These are phyloP conservation scores for Carapus acus DNA, from an alignment of 2,797 vertebrate species.

Conservation along the genomic window DNA sequence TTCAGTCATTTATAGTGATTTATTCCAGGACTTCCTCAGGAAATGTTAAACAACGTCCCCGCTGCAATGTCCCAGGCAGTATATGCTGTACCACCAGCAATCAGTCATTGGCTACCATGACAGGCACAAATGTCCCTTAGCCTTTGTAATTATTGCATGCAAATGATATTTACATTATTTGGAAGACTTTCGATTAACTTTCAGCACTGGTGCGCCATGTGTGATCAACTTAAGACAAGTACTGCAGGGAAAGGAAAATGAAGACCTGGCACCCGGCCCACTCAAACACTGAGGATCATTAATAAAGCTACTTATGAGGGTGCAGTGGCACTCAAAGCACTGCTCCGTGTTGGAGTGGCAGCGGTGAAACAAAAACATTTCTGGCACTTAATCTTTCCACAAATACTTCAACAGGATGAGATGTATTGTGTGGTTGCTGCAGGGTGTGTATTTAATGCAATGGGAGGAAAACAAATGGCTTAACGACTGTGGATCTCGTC, in stretches of 20 bases:
- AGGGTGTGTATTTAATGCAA: conserved; percentile 20
- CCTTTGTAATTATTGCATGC: conserved; percentile 41
- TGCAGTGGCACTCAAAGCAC: conserved; percentile 25
- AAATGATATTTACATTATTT: not conserved
- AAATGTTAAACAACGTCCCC: conserved; percentile 69
- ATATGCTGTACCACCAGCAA: conserved; percentile 61
- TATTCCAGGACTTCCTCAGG: conserved; percentile 66
- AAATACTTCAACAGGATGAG: conserved; percentile 31
- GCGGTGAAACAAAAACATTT: conserved; percentile 49
- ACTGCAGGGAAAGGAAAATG: conserved; percentile 35
- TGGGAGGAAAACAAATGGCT: not conserved
- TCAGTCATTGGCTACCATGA: conserved; percentile 52
- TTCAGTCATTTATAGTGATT: conserved; percentile 64
- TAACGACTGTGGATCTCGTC: no score
- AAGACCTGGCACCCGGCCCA: conserved; percentile 42
- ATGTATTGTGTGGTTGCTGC: conserved; percentile 23
- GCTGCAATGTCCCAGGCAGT: conserved; percentile 48
- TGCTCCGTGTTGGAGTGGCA: conserved; percentile 13
- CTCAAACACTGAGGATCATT: conserved; percentile 54
- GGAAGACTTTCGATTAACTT: no score
- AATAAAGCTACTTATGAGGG: conserved; percentile 48
- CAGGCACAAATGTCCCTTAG: conserved; percentile 20
- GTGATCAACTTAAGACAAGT: conserved; percentile 33
- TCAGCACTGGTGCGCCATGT: conserved; percentile 27
- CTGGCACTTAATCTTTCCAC: conserved; percentile 32